A percentile compares a stretch with the other conserved stretches of the same genome.
Evolutionary conservation across 2,888 invertebrate genomes (phyloP).

Genomic region (Trachelus tabidus): DNA sequence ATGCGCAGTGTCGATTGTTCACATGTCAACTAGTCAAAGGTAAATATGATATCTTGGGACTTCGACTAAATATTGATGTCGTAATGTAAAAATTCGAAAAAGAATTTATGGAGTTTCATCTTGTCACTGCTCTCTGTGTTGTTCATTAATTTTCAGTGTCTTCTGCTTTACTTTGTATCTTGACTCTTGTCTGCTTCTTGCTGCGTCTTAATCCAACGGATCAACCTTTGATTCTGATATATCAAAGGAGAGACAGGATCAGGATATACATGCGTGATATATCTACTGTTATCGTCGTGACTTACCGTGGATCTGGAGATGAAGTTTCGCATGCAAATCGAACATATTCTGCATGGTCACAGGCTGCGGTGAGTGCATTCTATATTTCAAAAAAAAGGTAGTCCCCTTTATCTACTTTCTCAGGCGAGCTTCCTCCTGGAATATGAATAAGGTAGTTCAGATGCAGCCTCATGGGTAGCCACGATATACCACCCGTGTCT

Average conservation of each 20-base stretch:
- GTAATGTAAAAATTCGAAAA: not conserved
- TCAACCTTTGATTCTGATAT: not conserved
- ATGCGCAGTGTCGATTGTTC: not conserved
- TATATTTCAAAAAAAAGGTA: slow-evolving; percentile 17
- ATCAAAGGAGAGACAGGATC: not conserved
- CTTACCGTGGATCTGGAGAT: not conserved
- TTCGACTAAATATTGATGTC: not conserved
- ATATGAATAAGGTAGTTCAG: slow-evolving; percentile 36
- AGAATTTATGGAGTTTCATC: not conserved
- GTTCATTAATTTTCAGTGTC: not conserved
- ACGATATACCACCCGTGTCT: slow-evolving; percentile 17
- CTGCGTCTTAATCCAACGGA: not conserved
- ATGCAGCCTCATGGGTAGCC: slow-evolving; percentile 24
- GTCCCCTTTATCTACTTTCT: slow-evolving; percentile 33
- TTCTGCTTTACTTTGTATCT: not conserved
- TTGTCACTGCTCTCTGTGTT: not conserved
- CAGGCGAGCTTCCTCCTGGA: slow-evolving; percentile 13
- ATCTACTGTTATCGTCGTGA: not conserved
- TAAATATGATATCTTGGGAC: not conserved
- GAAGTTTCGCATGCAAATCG: slow-evolving; percentile 5
- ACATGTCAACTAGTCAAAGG: not conserved
- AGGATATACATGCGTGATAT: not conserved
- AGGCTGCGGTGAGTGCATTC: not conserved
- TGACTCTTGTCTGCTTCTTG: not conserved
- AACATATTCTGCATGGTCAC: not conserved